Percentiles rank a stretch among this genome's conserved stretches.
phyloP scores from a whole-genome alignment of 2,113 vertebrate species.

The Leptobrachium leishanense region DNA sequence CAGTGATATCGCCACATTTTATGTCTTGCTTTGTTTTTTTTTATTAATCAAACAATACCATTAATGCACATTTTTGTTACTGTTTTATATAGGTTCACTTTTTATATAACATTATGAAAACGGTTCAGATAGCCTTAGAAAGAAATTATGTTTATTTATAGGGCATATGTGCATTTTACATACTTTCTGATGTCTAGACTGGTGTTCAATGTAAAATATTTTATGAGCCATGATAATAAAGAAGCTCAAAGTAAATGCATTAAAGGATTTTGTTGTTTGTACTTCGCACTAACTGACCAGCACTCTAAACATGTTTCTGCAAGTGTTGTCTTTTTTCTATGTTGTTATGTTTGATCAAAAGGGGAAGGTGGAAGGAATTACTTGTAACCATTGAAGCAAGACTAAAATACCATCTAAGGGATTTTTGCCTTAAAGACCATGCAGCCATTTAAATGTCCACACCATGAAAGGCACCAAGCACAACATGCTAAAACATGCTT shows the following conservation, averaged over 20 bases:
- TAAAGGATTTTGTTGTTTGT: neutral
- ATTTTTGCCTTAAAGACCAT: constrained; percentile 13
- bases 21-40: too few species aligned
- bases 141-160: too few species aligned
- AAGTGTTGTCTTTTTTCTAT: constrained; percentile 12
- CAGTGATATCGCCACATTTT: too few species aligned
- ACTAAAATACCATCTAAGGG: constrained; percentile 27
- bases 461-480: constrained; percentile 1
- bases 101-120: too few species aligned
- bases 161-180: neutral
- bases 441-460: constrained; percentile 6
- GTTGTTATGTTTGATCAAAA: neutral
- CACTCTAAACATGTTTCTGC: constrained; percentile 23
- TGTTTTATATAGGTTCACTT: too few species aligned
- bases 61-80: too few species aligned
- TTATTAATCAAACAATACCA: too few species aligned
- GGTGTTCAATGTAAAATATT: neutral
- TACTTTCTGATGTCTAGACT: constrained; percentile 12
- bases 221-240: neutral
- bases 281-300: constrained; percentile 16
- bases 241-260: neutral
- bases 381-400: constrained; percentile 38
- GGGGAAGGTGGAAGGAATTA: constrained; percentile 8
- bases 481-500: neutral
- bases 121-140: too few species aligned